Base-by-base conservation (phyloP, 2,113 vertebrate species). In the Sphyrna mokarran region DNA sequence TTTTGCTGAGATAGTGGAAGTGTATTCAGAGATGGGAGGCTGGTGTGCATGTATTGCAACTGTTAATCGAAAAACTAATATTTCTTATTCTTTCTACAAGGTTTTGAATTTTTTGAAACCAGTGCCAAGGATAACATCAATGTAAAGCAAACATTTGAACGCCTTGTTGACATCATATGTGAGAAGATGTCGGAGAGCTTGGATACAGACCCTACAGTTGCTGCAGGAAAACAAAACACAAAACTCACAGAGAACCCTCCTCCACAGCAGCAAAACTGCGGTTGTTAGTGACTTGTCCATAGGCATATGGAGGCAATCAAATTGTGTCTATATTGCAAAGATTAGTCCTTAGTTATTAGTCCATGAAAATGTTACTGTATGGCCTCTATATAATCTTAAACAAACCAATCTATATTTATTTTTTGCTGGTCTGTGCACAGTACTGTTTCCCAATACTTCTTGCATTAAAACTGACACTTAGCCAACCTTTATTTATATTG, bases 71-170 rank as follows among this genome's bases (percentile, higher is more conserved):
- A 43, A 66, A 95, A 72, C 94, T 95, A 70, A 76, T 70, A 78
- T 4, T 29, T 0, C 95, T 96, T 95, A 96, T n/a, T 97, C 96
- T 97, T 96, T 89, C 96, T 95, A 96, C 69, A 96, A 99, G 99
- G 99, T 91, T 99, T 99, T 97, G 99, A 99, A 96, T 99, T 99
- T 97, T 99, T 99, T 95, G 99, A 99, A 98, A 98, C 99, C 94
- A 99, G 99, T 89, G 99, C 99, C 97, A 99, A 99, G 97, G 99
- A 99, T 97, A 99, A 99, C 97, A 96, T 99, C 96, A 99, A 99
- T 0, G 98, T 99, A 97, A 99, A 99, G 98, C 99, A 99, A 97
- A 99, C 98, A 0, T 99, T 99, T 85, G 99, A 99, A 96, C 98
- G 98, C 83, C 98, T 99, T 0, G 98, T 99, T 94, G 99, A 99